Conservation (phyloP, 2,113 vertebrate species). For the Mola mola region DNA sequence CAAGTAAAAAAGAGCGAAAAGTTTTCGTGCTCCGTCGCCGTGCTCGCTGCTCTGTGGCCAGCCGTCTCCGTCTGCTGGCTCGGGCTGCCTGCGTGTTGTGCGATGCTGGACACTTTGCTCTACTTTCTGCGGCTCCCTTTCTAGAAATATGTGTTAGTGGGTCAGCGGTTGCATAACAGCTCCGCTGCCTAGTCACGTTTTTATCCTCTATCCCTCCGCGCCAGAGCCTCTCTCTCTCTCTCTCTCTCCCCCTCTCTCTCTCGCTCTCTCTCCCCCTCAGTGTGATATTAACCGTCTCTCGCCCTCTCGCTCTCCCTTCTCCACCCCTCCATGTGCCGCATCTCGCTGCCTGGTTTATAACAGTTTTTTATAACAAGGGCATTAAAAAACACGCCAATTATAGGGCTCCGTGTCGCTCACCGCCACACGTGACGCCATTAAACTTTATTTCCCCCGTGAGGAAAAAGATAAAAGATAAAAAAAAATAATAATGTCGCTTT, state of each 20-base stretch:
- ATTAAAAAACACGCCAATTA: no score
- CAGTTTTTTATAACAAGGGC: conserved; percentile 29
- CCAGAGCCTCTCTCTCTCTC: conserved; percentile 25
- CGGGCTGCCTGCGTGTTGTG: conserved; percentile 67
- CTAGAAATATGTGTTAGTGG: conserved; percentile 87
- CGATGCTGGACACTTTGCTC: conserved; percentile 79
- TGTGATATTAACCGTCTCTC: conserved; percentile 1
- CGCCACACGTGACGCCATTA: no score
- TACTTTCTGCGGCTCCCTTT: conserved; percentile 77
- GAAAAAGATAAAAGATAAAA: no score
- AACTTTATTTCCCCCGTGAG: no score
- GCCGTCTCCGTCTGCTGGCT: conserved; percentile 57
- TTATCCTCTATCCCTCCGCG: conserved; percentile 64
- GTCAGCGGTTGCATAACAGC: conserved; percentile 87
- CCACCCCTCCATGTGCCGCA: conserved; percentile 7
- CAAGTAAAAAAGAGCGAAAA: conserved; percentile 23
- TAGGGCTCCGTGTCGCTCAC: conserved; percentile 8
- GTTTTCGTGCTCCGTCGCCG: conserved; percentile 18
- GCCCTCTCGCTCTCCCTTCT: neutral
- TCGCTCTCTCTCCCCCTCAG: conserved; percentile 14
- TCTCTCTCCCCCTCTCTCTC: conserved; percentile 10
- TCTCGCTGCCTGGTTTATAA: neutral
- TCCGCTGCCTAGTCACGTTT: conserved; percentile 84
- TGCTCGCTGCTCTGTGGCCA: conserved; percentile 11
- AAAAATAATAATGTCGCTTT: no score